Conservation (phyloP, 1,140 invertebrate species). For the Matsumurasca onukii region DNA sequence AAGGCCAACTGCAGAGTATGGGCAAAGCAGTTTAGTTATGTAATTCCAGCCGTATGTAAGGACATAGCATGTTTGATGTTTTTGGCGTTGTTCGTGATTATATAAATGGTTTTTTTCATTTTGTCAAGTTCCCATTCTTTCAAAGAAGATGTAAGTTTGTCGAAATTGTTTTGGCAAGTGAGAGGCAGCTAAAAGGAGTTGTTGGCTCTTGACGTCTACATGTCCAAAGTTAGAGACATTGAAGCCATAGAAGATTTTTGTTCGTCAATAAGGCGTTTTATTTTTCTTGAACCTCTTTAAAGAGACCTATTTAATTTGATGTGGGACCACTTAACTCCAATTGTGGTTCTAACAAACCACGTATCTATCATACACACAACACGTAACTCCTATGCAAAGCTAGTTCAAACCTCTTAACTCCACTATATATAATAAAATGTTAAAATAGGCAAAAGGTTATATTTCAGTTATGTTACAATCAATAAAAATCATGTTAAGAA, state of each 20-base stretch:
- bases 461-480: not conserved
- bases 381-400: too few relatives aligned
- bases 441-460: too few relatives aligned
- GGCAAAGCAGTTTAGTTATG: not conserved
- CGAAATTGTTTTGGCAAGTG: not conserved
- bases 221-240: not conserved
- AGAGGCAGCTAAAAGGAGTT: not conserved
- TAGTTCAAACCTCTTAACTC: too few relatives aligned
- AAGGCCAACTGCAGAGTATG: not conserved
- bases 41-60: not conserved
- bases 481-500: not conserved
- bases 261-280: not conserved
- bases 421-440: too few relatives aligned
- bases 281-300: not conserved
- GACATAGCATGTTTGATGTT: not conserved
- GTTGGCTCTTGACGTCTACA: not conserved
- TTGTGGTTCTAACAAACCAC: too few relatives aligned
- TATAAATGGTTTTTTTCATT: not conserved
- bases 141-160: not conserved
- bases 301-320: too few relatives aligned
- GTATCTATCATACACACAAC: too few relatives aligned
- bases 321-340: too few relatives aligned
- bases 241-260: not conserved
- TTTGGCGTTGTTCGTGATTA: not conserved
- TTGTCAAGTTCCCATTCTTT: not conserved